A percentile compares a stretch with the other conserved stretches of the same genome.
Evolutionary conservation across 2,797 vertebrate genomes (phyloP).

Genomic region (Sus cebifrons): DNA sequence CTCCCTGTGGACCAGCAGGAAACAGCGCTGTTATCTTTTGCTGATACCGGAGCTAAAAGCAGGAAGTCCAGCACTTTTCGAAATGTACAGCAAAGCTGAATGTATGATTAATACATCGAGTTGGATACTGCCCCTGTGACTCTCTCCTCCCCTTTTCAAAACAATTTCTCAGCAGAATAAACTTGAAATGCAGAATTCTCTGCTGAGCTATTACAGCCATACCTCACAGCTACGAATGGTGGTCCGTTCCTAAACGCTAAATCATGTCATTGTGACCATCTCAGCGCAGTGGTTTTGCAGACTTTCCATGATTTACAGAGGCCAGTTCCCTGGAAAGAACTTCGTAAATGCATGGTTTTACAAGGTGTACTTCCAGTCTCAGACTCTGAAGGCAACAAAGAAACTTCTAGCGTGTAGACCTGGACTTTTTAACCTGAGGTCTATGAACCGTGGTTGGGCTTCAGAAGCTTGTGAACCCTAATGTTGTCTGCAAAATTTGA

Average conservation of each 20-base stretch:
- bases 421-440: neutral
- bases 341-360: slow-evolving; percentile 46
- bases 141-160: slow-evolving; percentile 7
- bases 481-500: neutral
- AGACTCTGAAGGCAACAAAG: slow-evolving; percentile 15
- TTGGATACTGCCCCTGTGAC: slow-evolving; percentile 62
- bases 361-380: neutral
- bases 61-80: slow-evolving; percentile 72
- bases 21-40: slow-evolving; percentile 70
- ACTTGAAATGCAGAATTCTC: slow-evolving; percentile 63
- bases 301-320: slow-evolving; percentile 61
- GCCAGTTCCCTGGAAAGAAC: slow-evolving; percentile 25
- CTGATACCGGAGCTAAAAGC: slow-evolving; percentile 77
- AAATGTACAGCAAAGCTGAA: slow-evolving; percentile 72
- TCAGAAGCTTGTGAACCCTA: neutral
- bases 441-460: neutral
- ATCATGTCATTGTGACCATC: slow-evolving; percentile 45
- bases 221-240: slow-evolving; percentile 43
- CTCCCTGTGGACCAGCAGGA: slow-evolving; percentile 50
- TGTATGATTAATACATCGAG: slow-evolving; percentile 72
- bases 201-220: slow-evolving; percentile 66
- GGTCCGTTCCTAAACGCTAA: slow-evolving; percentile 67
- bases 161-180: slow-evolving; percentile 70
- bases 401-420: neutral
- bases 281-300: slow-evolving; percentile 21